These are phyloP conservation scores for Sula dactylatra DNA, from an alignment of 2,113 vertebrate species.

Conservation along the genomic window DNA sequence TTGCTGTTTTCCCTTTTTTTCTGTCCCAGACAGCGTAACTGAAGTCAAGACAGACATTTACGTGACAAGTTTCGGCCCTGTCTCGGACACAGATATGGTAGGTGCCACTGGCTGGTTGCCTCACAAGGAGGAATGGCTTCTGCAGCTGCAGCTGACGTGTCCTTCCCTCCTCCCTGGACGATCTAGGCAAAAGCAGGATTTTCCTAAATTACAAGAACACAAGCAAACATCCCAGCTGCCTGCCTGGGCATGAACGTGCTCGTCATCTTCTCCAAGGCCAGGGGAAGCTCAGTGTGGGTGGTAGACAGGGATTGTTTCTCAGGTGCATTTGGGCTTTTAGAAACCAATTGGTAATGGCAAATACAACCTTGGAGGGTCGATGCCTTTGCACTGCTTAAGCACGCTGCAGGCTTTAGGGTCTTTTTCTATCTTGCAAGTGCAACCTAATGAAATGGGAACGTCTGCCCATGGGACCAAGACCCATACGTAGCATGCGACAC, in stretches of 20 bases:
- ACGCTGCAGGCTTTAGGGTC: not conserved
- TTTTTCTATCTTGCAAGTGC: not conserved
- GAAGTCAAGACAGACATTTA: conserved; percentile 99
- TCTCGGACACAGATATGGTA: conserved; percentile 98
- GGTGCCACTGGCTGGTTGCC: not conserved
- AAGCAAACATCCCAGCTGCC: not conserved
- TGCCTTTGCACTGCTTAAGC: not conserved
- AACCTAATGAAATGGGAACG: not conserved
- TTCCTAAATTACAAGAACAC: not conserved
- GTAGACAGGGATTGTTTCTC: not conserved
- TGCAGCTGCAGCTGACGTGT: not conserved
- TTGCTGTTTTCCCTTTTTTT: not conserved
- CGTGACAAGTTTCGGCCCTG: conserved; percentile 96
- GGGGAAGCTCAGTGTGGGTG: not conserved
- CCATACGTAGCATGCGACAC: accelerated
- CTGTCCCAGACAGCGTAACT: conserved; percentile 87
- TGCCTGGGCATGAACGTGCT: accelerated
- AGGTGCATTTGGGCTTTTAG: not conserved
- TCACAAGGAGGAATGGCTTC: not conserved
- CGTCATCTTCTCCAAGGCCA: not conserved
- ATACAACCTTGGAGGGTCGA: not conserved
- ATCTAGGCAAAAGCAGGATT: not conserved
- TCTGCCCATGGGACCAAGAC: not conserved
- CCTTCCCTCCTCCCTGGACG: no score
- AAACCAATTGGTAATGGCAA: not conserved